phyloP scores from a whole-genome alignment of 2,113 vertebrate genomes.

The Passer domesticus region DNA sequence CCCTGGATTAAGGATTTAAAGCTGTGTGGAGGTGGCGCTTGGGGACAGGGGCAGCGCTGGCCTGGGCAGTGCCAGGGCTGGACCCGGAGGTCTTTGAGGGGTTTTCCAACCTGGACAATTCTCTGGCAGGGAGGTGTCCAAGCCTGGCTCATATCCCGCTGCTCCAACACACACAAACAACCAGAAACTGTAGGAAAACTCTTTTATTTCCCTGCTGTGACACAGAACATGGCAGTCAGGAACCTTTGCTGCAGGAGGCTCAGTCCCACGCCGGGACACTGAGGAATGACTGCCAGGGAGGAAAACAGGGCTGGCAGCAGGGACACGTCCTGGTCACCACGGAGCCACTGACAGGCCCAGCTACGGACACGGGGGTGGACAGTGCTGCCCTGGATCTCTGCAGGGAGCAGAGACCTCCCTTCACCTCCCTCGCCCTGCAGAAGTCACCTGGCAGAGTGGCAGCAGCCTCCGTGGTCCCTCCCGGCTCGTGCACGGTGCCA shows the following conservation, averaged over 20 bases:
- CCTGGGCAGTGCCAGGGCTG: background rate
- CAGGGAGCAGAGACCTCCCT: background rate
- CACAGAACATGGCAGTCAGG: background rate
- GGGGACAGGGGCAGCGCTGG: background rate
- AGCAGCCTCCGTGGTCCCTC: rapidly evolving
- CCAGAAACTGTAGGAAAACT: background rate
- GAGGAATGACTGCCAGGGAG: background rate
- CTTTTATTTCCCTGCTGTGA: background rate
- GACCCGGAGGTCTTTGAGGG: background rate
- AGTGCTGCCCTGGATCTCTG: rapidly evolving
- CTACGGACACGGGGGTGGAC: background rate
- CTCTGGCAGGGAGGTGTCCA: background rate
- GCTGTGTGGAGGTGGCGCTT: background rate
- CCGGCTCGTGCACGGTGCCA: rapidly evolving
- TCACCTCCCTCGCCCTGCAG: background rate
- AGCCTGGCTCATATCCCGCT: rapidly evolving
- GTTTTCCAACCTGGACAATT: background rate
- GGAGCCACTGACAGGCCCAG: background rate
- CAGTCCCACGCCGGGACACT: rapidly evolving
- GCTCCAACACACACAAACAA: background rate
- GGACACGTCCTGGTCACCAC: background rate
- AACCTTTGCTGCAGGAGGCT: rapidly evolving
- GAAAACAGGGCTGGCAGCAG: background rate
- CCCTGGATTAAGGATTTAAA: background rate
- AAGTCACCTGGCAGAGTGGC: background rate